Evolutionary conservation across 2,888 invertebrate species (phyloP).

Genomic region (Agonopterix arenella): DNA sequence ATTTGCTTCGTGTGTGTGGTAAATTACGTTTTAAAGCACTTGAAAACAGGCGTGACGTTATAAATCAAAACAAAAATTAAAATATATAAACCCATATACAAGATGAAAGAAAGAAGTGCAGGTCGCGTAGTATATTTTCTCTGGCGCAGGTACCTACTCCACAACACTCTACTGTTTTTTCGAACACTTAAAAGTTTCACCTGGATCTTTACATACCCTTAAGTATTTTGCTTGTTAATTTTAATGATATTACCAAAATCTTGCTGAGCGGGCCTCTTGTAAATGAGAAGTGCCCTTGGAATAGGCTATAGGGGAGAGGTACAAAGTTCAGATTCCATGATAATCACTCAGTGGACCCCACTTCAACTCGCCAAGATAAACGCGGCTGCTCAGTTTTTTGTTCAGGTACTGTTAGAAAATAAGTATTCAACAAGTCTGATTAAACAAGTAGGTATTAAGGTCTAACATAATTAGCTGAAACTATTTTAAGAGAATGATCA

Average conservation of each 20-base stretch:
- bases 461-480: no score
- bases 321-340: conserved; percentile 56
- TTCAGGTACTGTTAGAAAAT: conserved; percentile 26
- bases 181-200: background rate
- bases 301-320: conserved; percentile 43
- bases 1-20: no score
- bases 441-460: no score
- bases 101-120: no score
- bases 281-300: conserved; percentile 48
- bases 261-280: conserved; percentile 54
- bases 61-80: no score
- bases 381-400: conserved; percentile 48
- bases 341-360: conserved; percentile 57
- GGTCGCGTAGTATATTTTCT: no score
- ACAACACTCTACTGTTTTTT: no score
- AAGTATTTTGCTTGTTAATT: conserved; percentile 55
- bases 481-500: no score
- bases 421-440: conserved; percentile 4
- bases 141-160: no score
- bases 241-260: conserved; percentile 63
- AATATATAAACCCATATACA: no score
- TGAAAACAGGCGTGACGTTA: no score
- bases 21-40: no score
- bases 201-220: conserved; percentile 5
- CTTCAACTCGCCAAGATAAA: conserved; percentile 65